Evolutionary conservation across 1,140 invertebrate genomes (phyloP), one percentile per base, ranked within the genome.

Genomic region (Saccostrea glomerata): DNA sequence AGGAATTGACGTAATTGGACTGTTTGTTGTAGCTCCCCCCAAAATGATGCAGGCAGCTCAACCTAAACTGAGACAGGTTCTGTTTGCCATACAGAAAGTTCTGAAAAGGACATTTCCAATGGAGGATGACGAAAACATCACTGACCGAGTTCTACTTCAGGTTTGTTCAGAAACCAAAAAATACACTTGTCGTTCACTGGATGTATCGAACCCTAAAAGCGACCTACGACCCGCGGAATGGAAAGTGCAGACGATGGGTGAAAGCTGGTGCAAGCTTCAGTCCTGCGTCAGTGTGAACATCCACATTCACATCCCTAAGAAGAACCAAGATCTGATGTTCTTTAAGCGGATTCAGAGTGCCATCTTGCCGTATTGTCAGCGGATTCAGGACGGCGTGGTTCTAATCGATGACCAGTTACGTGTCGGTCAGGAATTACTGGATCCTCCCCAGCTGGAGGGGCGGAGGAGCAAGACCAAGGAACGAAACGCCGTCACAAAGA

Each of bases 1-100:
- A 73, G 97, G 97, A 36, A 96, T 97, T 95, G 96, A 96, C 95
- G 96, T 98, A 82, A 95, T 97, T 91, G 97, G 96, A 92, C 90
- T 96, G 30, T 96, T 95, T 92, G 93, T 96, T 25, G 95, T 96
- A 58, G 96, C 96, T 30, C 96, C 96, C 91, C 96, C 96, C 90
- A 96, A 97, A 92, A 95, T 96, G 90, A 96, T 97, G 92, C 87
- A 92, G 73, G 96, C 95, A 70, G 36, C 91, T 36, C 93, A 94
- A 86, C 56, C 87, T 7, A 95, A 93, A 85, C 89, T 95, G 0
- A 92, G 93, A 91, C 94, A 95, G 92, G 91, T 94, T 89, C 82
- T 95, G 77, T 94, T 91, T 92, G 91, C 90, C 47, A 93, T 94
- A 55, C 93, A 93, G 23, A 94, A 94, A 92, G 85, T 86, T 70